A percentile compares a stretch with the other conserved stretches of the same genome.
Evolutionary conservation across 53 echinoderm and acorn worm genomes (phyloP).

Genomic region (Crossaster papposus): DNA sequence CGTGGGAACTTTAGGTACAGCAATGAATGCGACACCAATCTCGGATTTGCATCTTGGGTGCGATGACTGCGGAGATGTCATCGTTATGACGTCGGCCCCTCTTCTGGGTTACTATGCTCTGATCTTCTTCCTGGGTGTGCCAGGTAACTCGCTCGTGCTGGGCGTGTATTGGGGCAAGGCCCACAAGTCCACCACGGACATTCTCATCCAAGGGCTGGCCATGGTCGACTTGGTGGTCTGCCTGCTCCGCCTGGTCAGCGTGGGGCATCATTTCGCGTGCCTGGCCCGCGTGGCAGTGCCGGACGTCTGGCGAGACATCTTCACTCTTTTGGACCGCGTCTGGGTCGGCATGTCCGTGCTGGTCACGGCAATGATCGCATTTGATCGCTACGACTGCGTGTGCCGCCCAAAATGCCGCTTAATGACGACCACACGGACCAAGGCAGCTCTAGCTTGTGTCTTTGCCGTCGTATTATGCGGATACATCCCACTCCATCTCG

Average conservation of each 20-base stretch:
- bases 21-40: background rate
- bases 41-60: background rate
- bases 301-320: background rate
- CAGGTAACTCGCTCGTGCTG: conserved; percentile 51
- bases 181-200: conserved; percentile 55
- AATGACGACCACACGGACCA: background rate
- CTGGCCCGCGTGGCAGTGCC: background rate
- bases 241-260: conserved; percentile 15
- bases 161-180: conserved; percentile 48
- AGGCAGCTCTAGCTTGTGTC: conserved; percentile 8
- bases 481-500: background rate
- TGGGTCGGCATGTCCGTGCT: conserved; percentile 41
- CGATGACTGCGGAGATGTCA: background rate
- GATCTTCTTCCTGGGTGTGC: conserved; percentile 45
- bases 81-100: background rate
- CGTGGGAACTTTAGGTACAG: background rate
- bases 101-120: conserved; percentile 36
- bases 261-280: background rate
- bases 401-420: conserved; percentile 39
- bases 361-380: conserved; percentile 52
- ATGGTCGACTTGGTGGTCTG: conserved; percentile 49
- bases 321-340: background rate
- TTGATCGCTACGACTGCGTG: conserved; percentile 56
- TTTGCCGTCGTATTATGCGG: background rate
- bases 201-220: conserved; percentile 47